These are phyloP conservation scores for Threskiornis aethiopicus DNA, from an alignment of 2,797 vertebrate species.

Conservation along the genomic window DNA sequence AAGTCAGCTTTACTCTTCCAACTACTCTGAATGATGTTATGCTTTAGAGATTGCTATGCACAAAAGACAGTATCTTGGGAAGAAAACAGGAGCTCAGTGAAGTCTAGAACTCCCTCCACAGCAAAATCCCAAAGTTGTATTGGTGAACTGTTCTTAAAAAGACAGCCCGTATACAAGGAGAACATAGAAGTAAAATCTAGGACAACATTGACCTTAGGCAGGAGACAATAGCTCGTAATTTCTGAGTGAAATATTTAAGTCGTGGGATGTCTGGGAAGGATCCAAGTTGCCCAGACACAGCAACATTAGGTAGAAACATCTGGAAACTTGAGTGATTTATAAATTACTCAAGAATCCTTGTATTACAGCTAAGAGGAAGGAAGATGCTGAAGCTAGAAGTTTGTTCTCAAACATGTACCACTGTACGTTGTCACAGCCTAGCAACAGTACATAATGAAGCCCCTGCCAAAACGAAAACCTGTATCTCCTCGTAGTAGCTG, in stretches of 20 bases:
- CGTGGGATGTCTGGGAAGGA: not conserved
- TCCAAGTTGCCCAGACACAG: not conserved
- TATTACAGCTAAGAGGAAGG: not conserved
- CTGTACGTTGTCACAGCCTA: not conserved
- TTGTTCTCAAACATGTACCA: not conserved
- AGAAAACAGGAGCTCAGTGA: not conserved
- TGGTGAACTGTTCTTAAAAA: not conserved
- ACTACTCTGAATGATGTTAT: not conserved
- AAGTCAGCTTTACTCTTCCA: not conserved
- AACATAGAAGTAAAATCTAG: not conserved
- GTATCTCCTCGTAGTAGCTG: not conserved
- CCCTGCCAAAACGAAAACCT: not conserved
- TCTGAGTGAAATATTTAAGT: not conserved
- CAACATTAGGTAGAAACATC: not conserved
- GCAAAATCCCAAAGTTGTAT: fast-evolving
- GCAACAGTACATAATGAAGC: not conserved
- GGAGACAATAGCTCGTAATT: not conserved
- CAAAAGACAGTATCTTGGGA: not conserved
- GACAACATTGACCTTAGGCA: not conserved
- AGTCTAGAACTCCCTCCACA: not conserved
- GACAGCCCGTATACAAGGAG: not conserved
- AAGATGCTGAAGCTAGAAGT: not conserved
- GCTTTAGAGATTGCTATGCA: not conserved
- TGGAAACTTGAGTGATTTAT: not conserved
- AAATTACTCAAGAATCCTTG: not conserved